Percentiles rank a stretch among this genome's conserved stretches.
Conservation (phyloP, 2,113 vertebrate species). For the Oceanites oceanicus region DNA sequence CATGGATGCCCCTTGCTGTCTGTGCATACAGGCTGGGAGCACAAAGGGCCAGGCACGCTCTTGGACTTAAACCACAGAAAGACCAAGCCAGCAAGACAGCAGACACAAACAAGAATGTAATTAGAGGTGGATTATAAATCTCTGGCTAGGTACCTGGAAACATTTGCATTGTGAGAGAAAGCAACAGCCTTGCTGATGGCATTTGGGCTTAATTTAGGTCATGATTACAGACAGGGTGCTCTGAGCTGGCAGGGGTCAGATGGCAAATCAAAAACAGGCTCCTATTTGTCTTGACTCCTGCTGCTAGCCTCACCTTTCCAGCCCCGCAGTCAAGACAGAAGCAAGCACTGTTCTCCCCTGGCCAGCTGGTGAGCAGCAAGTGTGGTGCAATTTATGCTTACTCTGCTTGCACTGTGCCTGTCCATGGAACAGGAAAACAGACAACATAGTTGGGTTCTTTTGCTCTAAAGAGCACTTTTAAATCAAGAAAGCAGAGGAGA, state of each 20-base stretch:
- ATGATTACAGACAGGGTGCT: conserved; percentile 40
- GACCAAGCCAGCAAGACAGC: conserved; percentile 49
- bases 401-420: background rate
- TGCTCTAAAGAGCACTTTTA: background rate
- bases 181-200: conserved; percentile 17
- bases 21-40: background rate
- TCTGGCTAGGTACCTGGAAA: conserved; percentile 53
- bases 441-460: background rate
- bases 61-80: conserved; percentile 34
- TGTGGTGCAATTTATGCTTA: background rate
- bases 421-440: background rate
- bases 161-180: conserved; percentile 29
- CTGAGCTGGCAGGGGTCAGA: conserved; percentile 64
- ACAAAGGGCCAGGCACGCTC: background rate
- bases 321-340: conserved; percentile 24
- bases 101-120: conserved; percentile 64
- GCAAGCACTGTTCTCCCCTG: conserved; percentile 55
- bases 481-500: background rate
- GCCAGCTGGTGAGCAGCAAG: conserved; percentile 57
- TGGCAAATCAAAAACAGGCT: conserved; percentile 65
- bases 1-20: conserved; percentile 23
- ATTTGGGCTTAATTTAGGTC: conserved; percentile 60
- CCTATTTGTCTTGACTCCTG: conserved; percentile 64
- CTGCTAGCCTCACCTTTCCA: conserved; percentile 58
- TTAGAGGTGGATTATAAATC: conserved; percentile 68